phyloP scores from a whole-genome alignment of 2,113 vertebrate species.

The Pelmatolapia mariae region DNA sequence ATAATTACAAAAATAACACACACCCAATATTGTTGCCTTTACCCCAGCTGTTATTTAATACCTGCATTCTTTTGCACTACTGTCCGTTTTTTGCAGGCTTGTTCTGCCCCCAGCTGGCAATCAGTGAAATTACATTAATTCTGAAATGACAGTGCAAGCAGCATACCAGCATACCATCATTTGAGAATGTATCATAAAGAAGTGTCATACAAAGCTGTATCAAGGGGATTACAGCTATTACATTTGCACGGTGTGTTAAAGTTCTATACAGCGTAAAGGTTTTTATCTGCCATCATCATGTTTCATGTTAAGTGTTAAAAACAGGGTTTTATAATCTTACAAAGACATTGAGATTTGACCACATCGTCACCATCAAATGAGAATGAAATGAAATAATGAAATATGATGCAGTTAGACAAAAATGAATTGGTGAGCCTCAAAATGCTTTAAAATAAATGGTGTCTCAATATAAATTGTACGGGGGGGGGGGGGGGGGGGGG shows the following conservation, averaged over 20 bases:
- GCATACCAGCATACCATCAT: background rate
- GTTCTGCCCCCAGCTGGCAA: slow-evolving; percentile 41
- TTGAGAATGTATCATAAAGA: background rate
- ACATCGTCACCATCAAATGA: background rate
- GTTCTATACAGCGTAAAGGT: background rate
- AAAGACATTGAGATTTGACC: background rate
- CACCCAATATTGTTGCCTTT: background rate
- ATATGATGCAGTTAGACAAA: background rate
- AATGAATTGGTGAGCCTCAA: background rate
- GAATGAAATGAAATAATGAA: background rate
- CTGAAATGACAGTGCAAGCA: background rate
- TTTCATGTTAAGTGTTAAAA: background rate
- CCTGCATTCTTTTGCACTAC: background rate
- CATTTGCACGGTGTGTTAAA: background rate
- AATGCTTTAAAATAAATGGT: background rate
- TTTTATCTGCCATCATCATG: background rate
- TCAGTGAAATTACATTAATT: background rate
- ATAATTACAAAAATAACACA: background rate
- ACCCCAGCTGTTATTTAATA: background rate
- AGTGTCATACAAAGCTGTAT: background rate
- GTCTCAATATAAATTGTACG: background rate
- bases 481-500: rapidly evolving
- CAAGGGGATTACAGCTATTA: background rate
- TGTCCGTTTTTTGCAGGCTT: background rate
- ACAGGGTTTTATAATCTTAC: background rate